A percentile compares a stretch with the other conserved stretches of the same genome.
phyloP scores from a whole-genome alignment of 1,140 invertebrate genomes.

The Nixonia krombeini region DNA sequence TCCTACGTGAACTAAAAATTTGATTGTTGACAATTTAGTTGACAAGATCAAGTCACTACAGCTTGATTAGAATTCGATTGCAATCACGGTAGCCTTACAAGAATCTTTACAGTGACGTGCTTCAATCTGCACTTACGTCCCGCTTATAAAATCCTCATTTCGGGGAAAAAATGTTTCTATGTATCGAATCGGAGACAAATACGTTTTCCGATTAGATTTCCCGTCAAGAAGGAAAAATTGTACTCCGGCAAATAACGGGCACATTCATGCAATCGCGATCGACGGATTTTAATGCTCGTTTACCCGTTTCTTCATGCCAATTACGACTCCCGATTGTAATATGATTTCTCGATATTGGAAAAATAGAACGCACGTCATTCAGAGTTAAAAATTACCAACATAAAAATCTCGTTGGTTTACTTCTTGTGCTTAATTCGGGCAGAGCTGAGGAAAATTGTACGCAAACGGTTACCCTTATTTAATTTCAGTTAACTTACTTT shows the following conservation, averaged over 20 bases:
- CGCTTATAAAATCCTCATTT: no score
- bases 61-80: no score
- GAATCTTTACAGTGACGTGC: no score
- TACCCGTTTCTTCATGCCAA: constrained; percentile 58
- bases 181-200: not conserved
- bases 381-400: constrained; percentile 43
- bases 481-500: no score
- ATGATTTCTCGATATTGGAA: constrained; percentile 65
- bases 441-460: not conserved
- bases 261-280: constrained; percentile 44
- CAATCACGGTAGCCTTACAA: no score
- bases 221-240: constrained; percentile 39
- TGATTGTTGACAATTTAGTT: no score
- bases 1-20: no score
- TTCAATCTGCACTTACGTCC: no score
- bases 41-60: no score
- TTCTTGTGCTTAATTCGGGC: no score
- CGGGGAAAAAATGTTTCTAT: no score
- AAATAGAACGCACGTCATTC: constrained; percentile 59
- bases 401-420: constrained; percentile 39
- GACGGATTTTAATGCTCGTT: constrained; percentile 51
- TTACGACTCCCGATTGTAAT: constrained; percentile 64
- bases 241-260: constrained; percentile 31
- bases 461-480: no score
- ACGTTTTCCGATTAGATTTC: constrained; percentile 36